A percentile compares a stretch with the other conserved stretches of the same genome.
Conservation (phyloP, 2,797 vertebrate genomes). For the Bovichtus variegatus region DNA sequence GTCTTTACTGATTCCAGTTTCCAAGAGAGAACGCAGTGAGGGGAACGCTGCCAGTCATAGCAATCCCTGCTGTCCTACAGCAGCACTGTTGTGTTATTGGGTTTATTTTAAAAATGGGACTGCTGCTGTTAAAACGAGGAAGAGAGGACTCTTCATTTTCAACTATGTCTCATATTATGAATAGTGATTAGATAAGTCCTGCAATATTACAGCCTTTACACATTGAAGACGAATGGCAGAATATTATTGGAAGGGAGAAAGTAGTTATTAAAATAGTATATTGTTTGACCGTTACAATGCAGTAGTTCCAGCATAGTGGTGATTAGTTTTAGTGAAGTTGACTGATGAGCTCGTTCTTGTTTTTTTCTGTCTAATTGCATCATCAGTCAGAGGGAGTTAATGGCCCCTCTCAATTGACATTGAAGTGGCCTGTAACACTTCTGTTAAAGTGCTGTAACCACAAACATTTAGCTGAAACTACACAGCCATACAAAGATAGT, state of each 20-base stretch:
- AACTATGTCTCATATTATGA: slow-evolving; percentile 1
- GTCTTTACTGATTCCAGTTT: slow-evolving; percentile 72
- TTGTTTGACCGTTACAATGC: slow-evolving; percentile 36
- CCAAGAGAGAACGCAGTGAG: slow-evolving; percentile 59
- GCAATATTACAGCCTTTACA: slow-evolving; percentile 16
- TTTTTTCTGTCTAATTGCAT: slow-evolving; percentile 76
- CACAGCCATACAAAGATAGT: background rate
- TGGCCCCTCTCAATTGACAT: slow-evolving; percentile 61
- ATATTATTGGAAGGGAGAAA: slow-evolving; percentile 24
- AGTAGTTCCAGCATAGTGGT: slow-evolving; percentile 33
- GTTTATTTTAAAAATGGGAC: slow-evolving; percentile 63
- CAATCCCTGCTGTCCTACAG: slow-evolving; percentile 31
- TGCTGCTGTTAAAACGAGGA: slow-evolving; percentile 42
- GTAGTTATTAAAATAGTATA: slow-evolving; percentile 18
- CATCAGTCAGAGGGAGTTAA: slow-evolving; percentile 74
- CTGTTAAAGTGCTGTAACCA: slow-evolving; percentile 30
- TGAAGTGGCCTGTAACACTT: slow-evolving; percentile 60
- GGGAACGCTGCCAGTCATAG: slow-evolving; percentile 75
- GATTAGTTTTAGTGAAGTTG: slow-evolving; percentile 67
- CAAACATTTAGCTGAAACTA: slow-evolving; percentile 47
- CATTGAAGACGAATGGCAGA: slow-evolving; percentile 9
- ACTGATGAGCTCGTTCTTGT: slow-evolving; percentile 71
- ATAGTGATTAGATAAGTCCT: slow-evolving; percentile 29
- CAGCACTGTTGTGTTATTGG: slow-evolving; percentile 38
- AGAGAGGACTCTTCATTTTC: slow-evolving; percentile 25